Evolutionary conservation across 1,140 invertebrate species (phyloP), one percentile per base, ranked within the genome.

Genomic region (Drosophila ercepeae): DNA sequence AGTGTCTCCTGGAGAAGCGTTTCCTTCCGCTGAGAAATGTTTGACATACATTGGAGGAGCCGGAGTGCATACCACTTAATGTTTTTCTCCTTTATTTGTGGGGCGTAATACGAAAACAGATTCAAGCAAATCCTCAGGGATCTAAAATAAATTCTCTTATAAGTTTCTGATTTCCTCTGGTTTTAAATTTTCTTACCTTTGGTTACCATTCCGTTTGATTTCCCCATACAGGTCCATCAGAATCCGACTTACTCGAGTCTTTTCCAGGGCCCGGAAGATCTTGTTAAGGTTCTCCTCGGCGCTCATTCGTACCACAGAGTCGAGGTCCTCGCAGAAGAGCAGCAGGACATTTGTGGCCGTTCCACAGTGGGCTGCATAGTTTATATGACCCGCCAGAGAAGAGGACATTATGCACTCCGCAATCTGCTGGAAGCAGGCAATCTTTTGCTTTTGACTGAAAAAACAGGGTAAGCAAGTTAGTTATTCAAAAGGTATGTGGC

Each of bases 141-240:
- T 55, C 95, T 92, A 3, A 92, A 32, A 23, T 6, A n/a, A 0
- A 39, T n/a, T 16, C 0, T 1, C 3, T 5, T 4, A 14, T 2
- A 0, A 32, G 11, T 6, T 18, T 19, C 2, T 0, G 1, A 5
- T 8, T 21, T n/a, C 4, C n/a, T 16, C 16, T 5, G 7, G 16
- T 18, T 18, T 3, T 42, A 2, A 42, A 42, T 3, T 0, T 0
- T 4, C 55, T 34, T 54, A 91, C 90, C 88, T 64, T 45, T 91
- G 82, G 50, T 91, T 91, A 3, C 95, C 95, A 91, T 96, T 96
- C 77, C 94, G 95, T 84, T 96, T 96, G 25, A 97, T 95, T 91
- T 96, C 96, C 75, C 95, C 95, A 83, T 95, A 96, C n/a, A 97
- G 91, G 89, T 96, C 95, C 73, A 96, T 94, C 75, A 96, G 94